Conservation (phyloP, 2,888 invertebrate species). For the Catocala sponsa region DNA sequence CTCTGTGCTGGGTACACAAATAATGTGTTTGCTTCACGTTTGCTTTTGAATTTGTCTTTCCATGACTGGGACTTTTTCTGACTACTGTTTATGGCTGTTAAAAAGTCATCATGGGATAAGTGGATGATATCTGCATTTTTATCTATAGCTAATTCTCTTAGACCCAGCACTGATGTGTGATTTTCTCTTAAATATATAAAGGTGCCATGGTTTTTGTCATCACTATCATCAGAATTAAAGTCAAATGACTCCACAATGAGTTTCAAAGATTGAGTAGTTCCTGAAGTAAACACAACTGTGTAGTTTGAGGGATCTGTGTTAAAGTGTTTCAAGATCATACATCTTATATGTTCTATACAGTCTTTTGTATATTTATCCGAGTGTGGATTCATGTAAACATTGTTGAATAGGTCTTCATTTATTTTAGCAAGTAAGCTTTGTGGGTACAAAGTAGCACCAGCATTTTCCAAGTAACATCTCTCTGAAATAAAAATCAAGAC, state of each 20-base stretch:
- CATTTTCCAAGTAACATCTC: constrained; percentile 95
- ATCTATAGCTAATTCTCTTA: constrained; percentile 92
- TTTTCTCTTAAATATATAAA: constrained; percentile 96
- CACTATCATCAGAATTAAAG: constrained; percentile 76
- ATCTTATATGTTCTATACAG: constrained; percentile 94
- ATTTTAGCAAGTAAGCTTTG: constrained; percentile 91
- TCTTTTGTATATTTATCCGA: constrained; percentile 94
- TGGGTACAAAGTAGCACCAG: constrained; percentile 95
- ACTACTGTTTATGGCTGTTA: constrained; percentile 64
- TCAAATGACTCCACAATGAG: constrained; percentile 94
- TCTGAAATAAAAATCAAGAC: constrained; percentile 75
- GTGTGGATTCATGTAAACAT: constrained; percentile 97
- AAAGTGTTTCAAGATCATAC: constrained; percentile 95
- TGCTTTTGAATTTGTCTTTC: constrained; percentile 53
- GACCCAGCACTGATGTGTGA: constrained; percentile 98
- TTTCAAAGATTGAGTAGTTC: constrained; percentile 96
- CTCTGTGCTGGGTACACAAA: constrained; percentile 97
- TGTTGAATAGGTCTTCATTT: constrained; percentile 90
- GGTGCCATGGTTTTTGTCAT: constrained; percentile 80
- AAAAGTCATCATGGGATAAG: constrained; percentile 88
- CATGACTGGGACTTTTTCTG: constrained; percentile 32
- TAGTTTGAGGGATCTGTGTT: constrained; percentile 94
- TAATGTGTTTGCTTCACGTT: constrained; percentile 80
- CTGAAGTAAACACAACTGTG: constrained; percentile 96
- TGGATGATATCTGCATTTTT: constrained; percentile 87